Base-by-base conservation (phyloP, 2,797 vertebrate species). In the Eidolon dupreanum region DNA sequence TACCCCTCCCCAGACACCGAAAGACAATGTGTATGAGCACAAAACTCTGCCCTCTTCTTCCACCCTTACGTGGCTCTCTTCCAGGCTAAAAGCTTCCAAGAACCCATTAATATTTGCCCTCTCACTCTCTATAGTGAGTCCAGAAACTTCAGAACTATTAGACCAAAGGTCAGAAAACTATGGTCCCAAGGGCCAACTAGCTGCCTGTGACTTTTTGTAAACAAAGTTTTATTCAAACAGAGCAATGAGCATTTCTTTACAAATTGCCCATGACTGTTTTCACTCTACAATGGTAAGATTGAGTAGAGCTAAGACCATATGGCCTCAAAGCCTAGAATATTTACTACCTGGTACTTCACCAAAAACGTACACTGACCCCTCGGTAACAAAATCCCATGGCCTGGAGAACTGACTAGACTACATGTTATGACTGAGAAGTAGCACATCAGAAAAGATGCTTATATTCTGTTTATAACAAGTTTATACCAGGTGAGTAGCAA, bases 151-250 rank as follows among this genome's bases (percentile, higher is more conserved):
- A 92, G 55, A 94, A 73, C 55, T 43, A 5, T 77, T 36, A 88
- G 66, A 41, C 13, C 8, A 59, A 41, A 51, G 17, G 3, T 55
- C 55, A 63, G 28, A 5, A 93, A 94, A 83, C 2, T 28, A 19
- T 66, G 63, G 3, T 31, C 22, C 57, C 31, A 36, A 24, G 19
- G 20, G 53, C 24, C 24, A 90, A 33, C 6, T 4, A 61, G 19
- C 24, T 43, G 28, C 12, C 8, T 41, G 10, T 49, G 17, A 49
- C 49, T 8, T 61, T 96, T 83, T 86, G 38, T 82, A 91, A 88
- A 79, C 33, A 77, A 93, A 96, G 49, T 33, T 95, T 95, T 95
- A 88, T 43, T 84, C 28, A 63, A 86, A 90, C 66, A 57, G 20
- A 92, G 8, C 0, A 55, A 51, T 65, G 15, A 8, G 22, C 13